Percentiles rank a stretch among this genome's conserved stretches.
Conservation (phyloP, 2,888 invertebrate genomes). For the Crematogaster levior region DNA sequence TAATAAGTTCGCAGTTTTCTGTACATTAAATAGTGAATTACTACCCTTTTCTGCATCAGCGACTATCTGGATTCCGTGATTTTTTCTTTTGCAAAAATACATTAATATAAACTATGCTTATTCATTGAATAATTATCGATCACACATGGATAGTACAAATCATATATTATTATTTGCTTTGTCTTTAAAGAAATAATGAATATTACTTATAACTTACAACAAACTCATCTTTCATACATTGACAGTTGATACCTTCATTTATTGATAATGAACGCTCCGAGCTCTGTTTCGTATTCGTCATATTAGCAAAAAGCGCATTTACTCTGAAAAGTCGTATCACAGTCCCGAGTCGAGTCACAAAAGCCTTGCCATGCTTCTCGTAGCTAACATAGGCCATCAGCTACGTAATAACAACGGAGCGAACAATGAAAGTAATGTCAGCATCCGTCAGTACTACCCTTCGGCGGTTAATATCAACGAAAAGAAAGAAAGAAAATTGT, state of each 20-base stretch:
- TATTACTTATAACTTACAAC: neutral
- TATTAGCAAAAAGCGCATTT: neutral
- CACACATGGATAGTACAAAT: neutral
- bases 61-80: neutral
- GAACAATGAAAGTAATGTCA: constrained; percentile 22
- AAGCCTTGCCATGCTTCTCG: neutral
- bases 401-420: neutral
- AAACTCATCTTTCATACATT: neutral
- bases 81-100: neutral
- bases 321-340: neutral
- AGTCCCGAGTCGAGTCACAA: neutral
- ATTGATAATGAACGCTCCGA: constrained; percentile 11
- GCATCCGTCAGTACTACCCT: constrained; percentile 2
- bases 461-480: constrained; percentile 6
- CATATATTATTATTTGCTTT: neutral
- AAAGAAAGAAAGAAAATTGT: neutral
- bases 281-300: neutral
- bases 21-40: too few relatives aligned
- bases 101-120: neutral
- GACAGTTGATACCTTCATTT: constrained; percentile 2
- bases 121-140: neutral
- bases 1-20: too few relatives aligned
- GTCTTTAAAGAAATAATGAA: neutral
- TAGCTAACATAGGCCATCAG: neutral
- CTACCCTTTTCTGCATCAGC: neutral